Base-by-base conservation (phyloP, 2,113 vertebrate species). In the Cyprinus carpio region DNA sequence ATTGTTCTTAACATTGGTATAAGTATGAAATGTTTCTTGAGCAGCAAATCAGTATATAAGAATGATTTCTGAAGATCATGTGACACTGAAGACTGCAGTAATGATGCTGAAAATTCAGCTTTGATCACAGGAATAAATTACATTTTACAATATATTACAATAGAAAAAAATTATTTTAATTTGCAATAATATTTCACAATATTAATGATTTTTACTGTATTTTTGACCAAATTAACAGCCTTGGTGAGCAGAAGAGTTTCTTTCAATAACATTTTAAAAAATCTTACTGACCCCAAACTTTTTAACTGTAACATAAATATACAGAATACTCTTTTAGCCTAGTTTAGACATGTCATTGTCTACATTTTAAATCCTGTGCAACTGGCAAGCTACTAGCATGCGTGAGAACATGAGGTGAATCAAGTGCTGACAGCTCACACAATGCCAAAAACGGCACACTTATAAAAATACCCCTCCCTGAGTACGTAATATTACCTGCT, bases 401-500 rank as follows among this genome's bases (percentile, higher is more conserved):
- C 11, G 31, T 86, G 60, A 80, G 84, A 76, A 86, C 37, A 60
- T 34, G 11, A 37, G 25, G 20, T n/a, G 80, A 65, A 72, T 51
- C 62, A 20, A 65, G 40, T 27, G 56, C 34, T 58, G 43, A 75
- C 37, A 49, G 29, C 46, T 76, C 43, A 54, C 81, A 40, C 54
- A 43, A 71, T 37, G 58, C 10, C 58, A 49, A 31, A 56, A 34
- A 74, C 2, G 11, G 27, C 46, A 72, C 29, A 10, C 49, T 72
- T 72, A 12, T 72, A 83, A 75, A 79, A 81, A 54, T 72, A 34
- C 77, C 60, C 31, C 83, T 54, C 75, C 54, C 76, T 77, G 40
- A 78, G 72, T 75, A 83, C 15, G 43, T 56, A 69, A 86, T 51
- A 92, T 93, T 95, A 99, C 98, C 98, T 96, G 98, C 98, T 0